Evolutionary conservation across 2,797 vertebrate species (phyloP).

Genomic region (Allobates femoralis): DNA sequence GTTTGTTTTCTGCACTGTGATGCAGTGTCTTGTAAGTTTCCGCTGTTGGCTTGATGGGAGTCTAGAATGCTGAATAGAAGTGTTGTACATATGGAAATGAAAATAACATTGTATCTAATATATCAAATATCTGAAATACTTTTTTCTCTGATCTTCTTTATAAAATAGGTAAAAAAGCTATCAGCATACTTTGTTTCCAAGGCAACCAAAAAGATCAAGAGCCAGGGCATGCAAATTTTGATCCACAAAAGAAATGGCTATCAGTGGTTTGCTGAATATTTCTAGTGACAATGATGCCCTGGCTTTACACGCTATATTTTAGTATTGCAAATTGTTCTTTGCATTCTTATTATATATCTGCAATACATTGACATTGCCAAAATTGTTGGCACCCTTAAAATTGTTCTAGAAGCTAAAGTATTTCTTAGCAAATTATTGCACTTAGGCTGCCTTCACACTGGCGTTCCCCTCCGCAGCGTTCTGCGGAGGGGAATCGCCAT

Average conservation of each 20-base stretch:
- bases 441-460: too few relatives aligned
- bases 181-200: slow-evolving; percentile 32
- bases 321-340: too few relatives aligned
- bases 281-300: not conserved
- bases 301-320: not conserved
- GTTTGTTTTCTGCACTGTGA: not conserved
- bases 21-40: not conserved
- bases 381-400: too few relatives aligned
- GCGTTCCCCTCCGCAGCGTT: too few relatives aligned
- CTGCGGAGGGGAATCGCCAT: too few relatives aligned
- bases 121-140: slow-evolving; percentile 21
- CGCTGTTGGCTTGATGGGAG: not conserved
- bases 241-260: not conserved
- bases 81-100: not conserved
- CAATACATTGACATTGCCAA: too few relatives aligned
- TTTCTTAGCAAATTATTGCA: too few relatives aligned
- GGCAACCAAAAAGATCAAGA: slow-evolving; percentile 42
- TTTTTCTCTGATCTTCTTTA: slow-evolving; percentile 13
- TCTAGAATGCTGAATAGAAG: slow-evolving; percentile 1
- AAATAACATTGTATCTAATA: slow-evolving; percentile 19
- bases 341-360: too few relatives aligned
- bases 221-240: slow-evolving; percentile 36
- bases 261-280: not conserved
- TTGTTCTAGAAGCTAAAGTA: too few relatives aligned
- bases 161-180: slow-evolving; percentile 38